Evolutionary conservation across 2,113 vertebrate genomes (phyloP).

Genomic region (Rhineura floridana): DNA sequence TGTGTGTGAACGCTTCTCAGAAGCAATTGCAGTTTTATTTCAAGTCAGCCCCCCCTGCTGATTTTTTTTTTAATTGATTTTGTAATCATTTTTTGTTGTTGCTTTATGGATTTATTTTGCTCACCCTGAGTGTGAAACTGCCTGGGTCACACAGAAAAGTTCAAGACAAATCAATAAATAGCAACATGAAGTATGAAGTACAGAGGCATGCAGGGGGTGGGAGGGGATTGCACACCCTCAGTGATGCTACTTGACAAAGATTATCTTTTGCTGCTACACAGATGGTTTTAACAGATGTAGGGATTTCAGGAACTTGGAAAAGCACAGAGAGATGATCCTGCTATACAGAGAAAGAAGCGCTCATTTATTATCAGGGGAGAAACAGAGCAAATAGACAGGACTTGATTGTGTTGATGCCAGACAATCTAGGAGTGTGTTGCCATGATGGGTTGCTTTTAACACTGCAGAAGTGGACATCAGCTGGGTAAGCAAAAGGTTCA

Average conservation of each 20-base stretch:
- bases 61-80: neutral
- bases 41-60: no score
- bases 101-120: neutral
- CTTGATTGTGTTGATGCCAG: neutral
- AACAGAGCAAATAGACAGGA: no score
- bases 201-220: no score
- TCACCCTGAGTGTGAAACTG: neutral
- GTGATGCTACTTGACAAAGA: neutral
- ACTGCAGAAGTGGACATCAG: conserved; percentile 6
- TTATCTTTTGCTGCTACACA: rapidly evolving
- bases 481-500: conserved; percentile 28
- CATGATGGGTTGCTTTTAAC: neutral
- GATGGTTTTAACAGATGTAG: neutral
- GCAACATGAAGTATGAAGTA: neutral
- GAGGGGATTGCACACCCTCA: neutral
- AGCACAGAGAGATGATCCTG: neutral
- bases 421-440: neutral
- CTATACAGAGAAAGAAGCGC: neutral
- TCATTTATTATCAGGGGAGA: neutral
- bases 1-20: neutral
- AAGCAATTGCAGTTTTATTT: neutral
- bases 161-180: neutral
- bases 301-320: neutral
- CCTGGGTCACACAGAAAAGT: neutral
- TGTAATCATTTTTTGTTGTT: neutral